A percentile compares a stretch with the other conserved stretches of the same genome.
phyloP scores from a whole-genome alignment of 2,113 vertebrate genomes.

The Sprattus sprattus region DNA sequence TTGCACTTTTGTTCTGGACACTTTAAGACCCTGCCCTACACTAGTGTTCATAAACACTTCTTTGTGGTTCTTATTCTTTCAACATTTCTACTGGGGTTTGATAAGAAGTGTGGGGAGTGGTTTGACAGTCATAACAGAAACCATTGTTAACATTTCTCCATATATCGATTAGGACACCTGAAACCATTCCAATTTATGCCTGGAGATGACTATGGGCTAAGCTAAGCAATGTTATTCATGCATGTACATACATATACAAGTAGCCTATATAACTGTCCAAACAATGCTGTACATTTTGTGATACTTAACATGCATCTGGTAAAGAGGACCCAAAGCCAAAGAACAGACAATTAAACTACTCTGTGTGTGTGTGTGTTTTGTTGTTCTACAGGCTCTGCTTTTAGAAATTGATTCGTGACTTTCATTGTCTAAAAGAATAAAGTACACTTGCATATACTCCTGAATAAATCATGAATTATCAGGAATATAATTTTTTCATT shows the following conservation, averaged over 20 bases:
- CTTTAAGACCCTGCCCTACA: too few relatives aligned
- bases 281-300: neutral
- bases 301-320: neutral
- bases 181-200: neutral
- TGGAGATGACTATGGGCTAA: neutral
- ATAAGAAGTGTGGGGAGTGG: neutral
- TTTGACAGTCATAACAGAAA: neutral
- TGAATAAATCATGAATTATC: constrained; percentile 12
- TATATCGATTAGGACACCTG: neutral
- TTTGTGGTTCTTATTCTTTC: neutral
- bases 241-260: neutral
- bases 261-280: neutral
- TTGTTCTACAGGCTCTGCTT: neutral
- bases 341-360: neutral
- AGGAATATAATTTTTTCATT: neutral
- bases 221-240: neutral
- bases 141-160: neutral
- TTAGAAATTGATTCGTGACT: neutral
- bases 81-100: neutral
- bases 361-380: neutral
- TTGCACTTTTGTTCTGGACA: too few relatives aligned
- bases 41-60: neutral
- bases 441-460: neutral
- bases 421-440: neutral
- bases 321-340: neutral